Evolutionary conservation across 30 jellyfish, hydroid and myxozoan species (phyloP).

Genomic region (Euphysa ruthae): DNA sequence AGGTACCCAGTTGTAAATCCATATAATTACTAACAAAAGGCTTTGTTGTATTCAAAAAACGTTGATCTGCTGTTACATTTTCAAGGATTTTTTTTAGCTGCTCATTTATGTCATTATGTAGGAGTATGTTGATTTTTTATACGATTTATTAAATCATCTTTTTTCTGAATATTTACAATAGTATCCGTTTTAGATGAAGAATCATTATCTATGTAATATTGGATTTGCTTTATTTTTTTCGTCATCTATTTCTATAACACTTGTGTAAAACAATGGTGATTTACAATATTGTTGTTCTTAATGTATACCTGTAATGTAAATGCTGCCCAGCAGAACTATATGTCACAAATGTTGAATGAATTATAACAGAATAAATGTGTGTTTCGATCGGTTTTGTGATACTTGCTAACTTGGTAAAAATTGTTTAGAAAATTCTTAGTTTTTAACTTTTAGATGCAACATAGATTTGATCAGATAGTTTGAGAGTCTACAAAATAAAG

Average conservation of each 20-base stretch:
- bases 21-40: not conserved
- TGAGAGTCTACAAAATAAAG: no score
- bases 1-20: not conserved
- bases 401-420: no score
- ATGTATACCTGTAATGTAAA: not conserved
- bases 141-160: not conserved
- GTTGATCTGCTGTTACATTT: not conserved
- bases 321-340: no score
- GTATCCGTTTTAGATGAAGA: not conserved
- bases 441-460: no score
- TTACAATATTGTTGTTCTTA: not conserved
- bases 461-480: no score
- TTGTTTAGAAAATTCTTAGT: no score
- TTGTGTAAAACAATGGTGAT: not conserved
- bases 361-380: no score
- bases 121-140: not conserved
- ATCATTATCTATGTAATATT: not conserved
- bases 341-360: no score
- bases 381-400: not conserved
- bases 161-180: not conserved
- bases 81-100: not conserved
- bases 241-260: not conserved
- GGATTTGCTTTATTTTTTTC: not conserved
- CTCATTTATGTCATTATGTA: not conserved
- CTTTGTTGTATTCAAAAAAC: not conserved